These are phyloP conservation scores for Sphecodes monilicornis DNA, from an alignment of 2,888 invertebrate genomes.

Conservation along the genomic window DNA sequence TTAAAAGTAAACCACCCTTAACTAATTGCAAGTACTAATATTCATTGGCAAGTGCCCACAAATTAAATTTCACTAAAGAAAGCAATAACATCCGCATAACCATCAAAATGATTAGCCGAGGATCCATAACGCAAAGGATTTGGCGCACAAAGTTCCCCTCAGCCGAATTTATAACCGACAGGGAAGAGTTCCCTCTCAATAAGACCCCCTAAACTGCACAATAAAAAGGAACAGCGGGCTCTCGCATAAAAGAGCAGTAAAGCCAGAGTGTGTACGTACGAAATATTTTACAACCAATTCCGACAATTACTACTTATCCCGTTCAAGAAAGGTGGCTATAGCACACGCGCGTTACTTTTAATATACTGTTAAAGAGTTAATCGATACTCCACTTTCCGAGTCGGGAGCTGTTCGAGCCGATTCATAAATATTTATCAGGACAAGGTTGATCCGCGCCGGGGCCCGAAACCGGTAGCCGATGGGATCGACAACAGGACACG, in stretches of 20 bases:
- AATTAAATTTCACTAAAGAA: too few species aligned
- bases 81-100: too few species aligned
- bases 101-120: not conserved
- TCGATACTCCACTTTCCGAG: constrained; percentile 17
- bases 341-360: constrained; percentile 11
- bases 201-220: not conserved
- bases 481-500: constrained; percentile 24
- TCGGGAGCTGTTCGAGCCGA: not conserved
- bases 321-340: constrained; percentile 9
- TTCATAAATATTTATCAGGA: constrained; percentile 10
- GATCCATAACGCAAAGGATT: not conserved
- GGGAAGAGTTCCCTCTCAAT: not conserved
- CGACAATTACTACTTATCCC: constrained; percentile 14
- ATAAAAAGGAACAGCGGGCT: not conserved
- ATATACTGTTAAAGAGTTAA: constrained; percentile 12
- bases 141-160: too few species aligned
- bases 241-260: constrained; percentile 4
- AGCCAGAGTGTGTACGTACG: not conserved
- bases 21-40: too few species aligned
- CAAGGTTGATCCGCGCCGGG: constrained; percentile 7
- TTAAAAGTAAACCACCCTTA: too few species aligned
- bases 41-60: too few species aligned
- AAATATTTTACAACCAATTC: constrained; percentile 11
- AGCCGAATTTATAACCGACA: not conserved
- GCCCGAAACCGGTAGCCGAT: constrained; percentile 48